Conservation (phyloP, 1,140 invertebrate genomes). For the Atta texana region DNA sequence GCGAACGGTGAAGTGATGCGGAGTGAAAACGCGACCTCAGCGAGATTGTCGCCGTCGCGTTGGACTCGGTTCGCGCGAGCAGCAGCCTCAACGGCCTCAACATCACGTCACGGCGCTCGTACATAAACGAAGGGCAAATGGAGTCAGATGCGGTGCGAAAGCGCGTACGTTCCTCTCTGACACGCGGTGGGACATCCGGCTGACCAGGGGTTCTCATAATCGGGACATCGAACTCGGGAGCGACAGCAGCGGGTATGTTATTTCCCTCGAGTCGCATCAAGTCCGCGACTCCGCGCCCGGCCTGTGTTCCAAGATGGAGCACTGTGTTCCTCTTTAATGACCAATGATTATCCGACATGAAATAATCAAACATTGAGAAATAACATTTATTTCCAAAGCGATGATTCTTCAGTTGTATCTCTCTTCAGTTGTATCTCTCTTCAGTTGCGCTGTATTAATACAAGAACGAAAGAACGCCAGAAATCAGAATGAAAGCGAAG, state of each 20-base stretch:
- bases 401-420: too few relatives aligned
- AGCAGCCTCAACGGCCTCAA: not conserved
- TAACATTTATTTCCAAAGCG: too few relatives aligned
- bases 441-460: too few relatives aligned
- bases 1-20: slow-evolving; percentile 5
- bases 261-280: not conserved
- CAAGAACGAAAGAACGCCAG: not conserved
- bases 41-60: not conserved
- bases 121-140: slow-evolving; percentile 34
- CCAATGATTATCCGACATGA: too few relatives aligned
- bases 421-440: too few relatives aligned
- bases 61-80: too few relatives aligned
- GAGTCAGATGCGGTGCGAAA: slow-evolving; percentile 64
- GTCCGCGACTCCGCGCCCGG: too few relatives aligned
- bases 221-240: slow-evolving; percentile 60
- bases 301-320: too few relatives aligned
- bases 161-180: slow-evolving; percentile 63
- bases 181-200: slow-evolving; percentile 53
- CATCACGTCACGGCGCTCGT: not conserved
- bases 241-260: slow-evolving; percentile 62
- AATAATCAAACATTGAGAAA: too few relatives aligned
- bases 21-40: too few relatives aligned
- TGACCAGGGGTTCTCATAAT: slow-evolving; percentile 72
- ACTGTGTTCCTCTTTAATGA: too few relatives aligned
- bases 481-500: not conserved